Base-by-base conservation (phyloP, 2,113 vertebrate genomes). In the Eulacestoma nigropectus region DNA sequence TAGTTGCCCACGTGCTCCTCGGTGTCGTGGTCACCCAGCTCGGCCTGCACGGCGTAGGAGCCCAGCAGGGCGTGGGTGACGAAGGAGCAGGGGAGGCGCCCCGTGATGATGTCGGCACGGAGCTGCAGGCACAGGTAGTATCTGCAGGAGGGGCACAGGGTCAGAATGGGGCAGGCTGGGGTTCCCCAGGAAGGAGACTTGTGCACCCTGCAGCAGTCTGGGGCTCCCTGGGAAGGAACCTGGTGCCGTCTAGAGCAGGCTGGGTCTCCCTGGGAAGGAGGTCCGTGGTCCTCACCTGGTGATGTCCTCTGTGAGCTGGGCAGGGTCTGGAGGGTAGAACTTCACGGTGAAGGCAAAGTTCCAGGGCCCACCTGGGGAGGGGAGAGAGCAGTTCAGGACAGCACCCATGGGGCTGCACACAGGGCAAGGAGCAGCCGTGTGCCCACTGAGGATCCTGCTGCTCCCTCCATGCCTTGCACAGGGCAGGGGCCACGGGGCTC, bases 101-200 rank as follows among this genome's bases (percentile, higher is more conserved):
- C 99, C 1, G 99, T 99, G 98, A 99, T 98, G 97, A 99, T 99
- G 97, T 99, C 99, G 5, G 99, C 99, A 86, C 99, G 98, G 97
- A 99, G 98, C 98, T 99, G 99, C 97, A 99, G 98, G 98, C 99
- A 99, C 97, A 99, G 98, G 98, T 99, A 99, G 98, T 99, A 99
- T 97, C 99, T 99, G 97, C 93, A 90, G 84, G 87, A 91, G 9
- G 37, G 47, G 19, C 52, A 84, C 49, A 77, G 7, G 13, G 49
- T 94, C 60, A 90, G 73, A 77, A 39, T 0, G 0, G 47, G 50
- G 23, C 18, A 22, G 55, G 55, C 20, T 14, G 4, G 13, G 35
- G 11, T 10, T 47, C 23, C 14, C 18, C 25, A 29, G 55, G 55
- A 42, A 60, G 52, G 63, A 49, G 16, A 10, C 8, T 9, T 0